Conservation (phyloP, 2,113 vertebrate species). For the Apodemus sylvaticus region DNA sequence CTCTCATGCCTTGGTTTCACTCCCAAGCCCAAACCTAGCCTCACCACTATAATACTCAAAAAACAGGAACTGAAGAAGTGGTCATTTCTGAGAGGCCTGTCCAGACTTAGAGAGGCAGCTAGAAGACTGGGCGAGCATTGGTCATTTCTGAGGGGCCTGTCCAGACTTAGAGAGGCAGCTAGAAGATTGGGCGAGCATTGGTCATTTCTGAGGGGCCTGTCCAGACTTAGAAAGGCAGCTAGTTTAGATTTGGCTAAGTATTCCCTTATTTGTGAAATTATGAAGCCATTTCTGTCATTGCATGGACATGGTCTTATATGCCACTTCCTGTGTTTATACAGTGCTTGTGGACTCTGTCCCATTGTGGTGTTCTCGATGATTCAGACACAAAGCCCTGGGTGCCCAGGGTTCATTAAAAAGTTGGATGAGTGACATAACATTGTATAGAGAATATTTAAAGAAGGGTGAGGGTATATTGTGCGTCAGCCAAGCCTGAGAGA, state of each 20-base stretch:
- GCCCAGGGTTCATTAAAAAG: background rate
- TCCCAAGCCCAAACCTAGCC: background rate
- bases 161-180: background rate
- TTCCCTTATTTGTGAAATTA: background rate
- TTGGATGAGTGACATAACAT: background rate
- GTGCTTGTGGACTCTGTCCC: background rate
- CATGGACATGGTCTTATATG: accelerated
- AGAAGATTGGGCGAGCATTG: background rate
- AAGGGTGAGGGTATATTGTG: background rate
- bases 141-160: background rate
- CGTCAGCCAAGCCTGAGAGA: background rate
- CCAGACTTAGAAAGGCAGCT: background rate
- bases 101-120: background rate
- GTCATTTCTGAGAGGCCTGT: background rate
- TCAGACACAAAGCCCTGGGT: background rate
- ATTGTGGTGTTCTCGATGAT: background rate
- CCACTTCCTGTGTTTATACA: accelerated
- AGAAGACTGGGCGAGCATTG: background rate
- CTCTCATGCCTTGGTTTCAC: background rate
- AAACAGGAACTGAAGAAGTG: background rate
- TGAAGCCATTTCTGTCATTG: background rate
- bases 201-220: background rate
- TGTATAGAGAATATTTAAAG: too few species aligned
- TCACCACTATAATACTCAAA: background rate
- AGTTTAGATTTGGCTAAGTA: background rate